Conservation (phyloP, 2,888 invertebrate genomes). For the Microctonus hyperodae region DNA sequence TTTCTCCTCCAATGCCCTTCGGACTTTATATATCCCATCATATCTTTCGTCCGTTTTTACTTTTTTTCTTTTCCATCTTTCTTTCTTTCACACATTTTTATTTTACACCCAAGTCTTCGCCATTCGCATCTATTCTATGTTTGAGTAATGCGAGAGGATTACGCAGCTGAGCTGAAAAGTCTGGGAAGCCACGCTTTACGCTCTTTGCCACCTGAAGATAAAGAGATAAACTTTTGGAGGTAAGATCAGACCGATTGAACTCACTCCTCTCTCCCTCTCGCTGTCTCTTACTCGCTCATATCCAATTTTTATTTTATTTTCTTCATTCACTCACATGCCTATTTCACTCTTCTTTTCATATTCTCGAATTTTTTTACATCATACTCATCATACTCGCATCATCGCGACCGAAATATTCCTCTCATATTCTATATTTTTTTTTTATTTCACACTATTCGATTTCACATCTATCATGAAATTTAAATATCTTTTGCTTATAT, state of each 20-base stretch:
- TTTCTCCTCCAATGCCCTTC: background rate
- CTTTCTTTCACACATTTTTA: background rate
- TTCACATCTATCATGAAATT: conserved; percentile 2
- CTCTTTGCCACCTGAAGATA: conserved; percentile 39
- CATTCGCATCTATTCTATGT: conserved; percentile 40
- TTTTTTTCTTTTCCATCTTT: background rate
- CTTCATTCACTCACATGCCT: background rate
- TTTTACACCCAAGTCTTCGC: background rate
- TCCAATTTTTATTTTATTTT: conserved; percentile 11
- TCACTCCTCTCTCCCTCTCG: conserved; percentile 30
- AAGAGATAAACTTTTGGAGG: conserved; percentile 43
- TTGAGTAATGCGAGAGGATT: conserved; percentile 48
- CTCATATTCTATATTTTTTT: conserved; percentile 12
- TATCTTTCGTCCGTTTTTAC: background rate
- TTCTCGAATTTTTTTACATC: background rate
- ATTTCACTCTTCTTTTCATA: too few relatives aligned
- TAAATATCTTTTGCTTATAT: background rate
- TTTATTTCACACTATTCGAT: conserved; percentile 10
- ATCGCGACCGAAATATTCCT: conserved; percentile 4
- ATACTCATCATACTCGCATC: conserved; percentile 8
- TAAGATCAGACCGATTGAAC: conserved; percentile 39
- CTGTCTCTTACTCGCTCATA: conserved; percentile 15
- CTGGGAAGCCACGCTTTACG: conserved; percentile 38
- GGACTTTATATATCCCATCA: background rate
- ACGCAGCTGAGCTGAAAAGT: conserved; percentile 45